Conservation (phyloP, 1,140 invertebrate genomes). For the Metopolophium dirhodum region DNA sequence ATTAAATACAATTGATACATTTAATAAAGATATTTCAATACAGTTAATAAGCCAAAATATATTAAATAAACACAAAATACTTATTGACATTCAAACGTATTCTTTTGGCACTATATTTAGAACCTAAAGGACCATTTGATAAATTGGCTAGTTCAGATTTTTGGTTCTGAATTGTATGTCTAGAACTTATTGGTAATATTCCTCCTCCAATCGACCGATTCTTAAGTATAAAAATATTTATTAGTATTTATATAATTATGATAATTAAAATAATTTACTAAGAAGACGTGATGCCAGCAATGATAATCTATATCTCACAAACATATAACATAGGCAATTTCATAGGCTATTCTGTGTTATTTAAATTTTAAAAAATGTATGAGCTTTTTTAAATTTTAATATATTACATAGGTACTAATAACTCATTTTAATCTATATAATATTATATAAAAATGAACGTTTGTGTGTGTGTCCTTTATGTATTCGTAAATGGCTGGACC, state of each 20-base stretch:
- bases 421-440: no score
- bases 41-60: neutral
- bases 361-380: no score
- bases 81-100: constrained; percentile 49
- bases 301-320: no score
- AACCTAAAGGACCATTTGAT: constrained; percentile 55
- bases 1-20: neutral
- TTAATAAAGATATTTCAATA: neutral
- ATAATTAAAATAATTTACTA: no score
- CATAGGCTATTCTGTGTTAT: no score
- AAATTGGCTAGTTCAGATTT: constrained; percentile 57
- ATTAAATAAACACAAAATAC: neutral
- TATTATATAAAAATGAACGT: no score
- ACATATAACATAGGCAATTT: no score
- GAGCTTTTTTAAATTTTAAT: no score
- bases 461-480: no score
- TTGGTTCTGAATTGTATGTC: constrained; percentile 25
- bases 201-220: constrained; percentile 25
- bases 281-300: no score
- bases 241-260: neutral
- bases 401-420: no score
- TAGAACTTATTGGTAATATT: constrained; percentile 21
- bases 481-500: no score
- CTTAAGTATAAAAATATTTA: neutral
- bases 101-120: constrained; percentile 57